Percentiles rank a stretch among this genome's conserved stretches.
These are phyloP conservation scores for Latrodectus hesperus DNA, from an alignment of 2,888 invertebrate genomes.

Conservation along the genomic window DNA sequence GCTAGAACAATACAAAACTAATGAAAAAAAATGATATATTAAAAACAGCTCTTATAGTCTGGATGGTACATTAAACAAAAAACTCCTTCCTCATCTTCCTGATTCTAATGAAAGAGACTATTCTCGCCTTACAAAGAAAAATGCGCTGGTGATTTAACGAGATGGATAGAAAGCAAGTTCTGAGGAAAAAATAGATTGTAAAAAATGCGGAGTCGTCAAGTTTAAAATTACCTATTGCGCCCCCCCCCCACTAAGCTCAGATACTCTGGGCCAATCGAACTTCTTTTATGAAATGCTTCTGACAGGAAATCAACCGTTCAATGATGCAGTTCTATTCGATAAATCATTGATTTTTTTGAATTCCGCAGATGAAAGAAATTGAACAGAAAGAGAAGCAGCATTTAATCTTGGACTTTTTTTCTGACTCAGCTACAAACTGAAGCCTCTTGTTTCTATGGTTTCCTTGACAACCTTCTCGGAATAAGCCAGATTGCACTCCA, in stretches of 20 bases:
- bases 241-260: not conserved
- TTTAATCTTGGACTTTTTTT: conserved; percentile 18
- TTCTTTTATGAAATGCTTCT: conserved; percentile 5
- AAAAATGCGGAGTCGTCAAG: conserved; percentile 50
- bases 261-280: conserved; percentile 1
- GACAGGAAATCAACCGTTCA: conserved; percentile 36
- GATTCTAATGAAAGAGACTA: no score
- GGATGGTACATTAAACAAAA: no score
- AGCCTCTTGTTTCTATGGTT: conserved; percentile 7
- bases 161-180: conserved; percentile 23
- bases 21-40: no score
- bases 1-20: no score
- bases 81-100: no score
- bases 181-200: conserved; percentile 39
- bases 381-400: conserved; percentile 11
- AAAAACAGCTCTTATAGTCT: no score
- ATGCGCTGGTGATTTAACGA: conserved; percentile 41
- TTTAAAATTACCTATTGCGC: conserved; percentile 34
- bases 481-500: not conserved
- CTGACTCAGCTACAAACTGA: conserved; percentile 11
- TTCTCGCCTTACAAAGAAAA: not conserved
- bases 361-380: conserved; percentile 21
- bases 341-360: conserved; percentile 44
- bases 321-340: conserved; percentile 50
- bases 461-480: not conserved